Conservation (phyloP, 2,797 vertebrate genomes). For the Paguma larvata region DNA sequence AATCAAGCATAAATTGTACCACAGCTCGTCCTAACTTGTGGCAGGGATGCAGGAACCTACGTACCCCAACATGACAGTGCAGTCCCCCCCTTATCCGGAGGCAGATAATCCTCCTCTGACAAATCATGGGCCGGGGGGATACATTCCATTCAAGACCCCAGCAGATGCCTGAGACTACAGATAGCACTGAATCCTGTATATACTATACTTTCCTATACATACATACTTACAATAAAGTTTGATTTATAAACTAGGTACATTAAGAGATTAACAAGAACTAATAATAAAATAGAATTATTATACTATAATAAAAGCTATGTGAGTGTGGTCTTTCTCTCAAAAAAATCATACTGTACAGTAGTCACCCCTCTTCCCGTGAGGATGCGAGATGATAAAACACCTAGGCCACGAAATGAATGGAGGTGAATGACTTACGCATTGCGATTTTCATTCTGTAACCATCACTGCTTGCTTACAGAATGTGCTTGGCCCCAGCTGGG, state of each 20-base stretch:
- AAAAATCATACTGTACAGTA: neutral
- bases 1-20: neutral
- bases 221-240: neutral
- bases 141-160: neutral
- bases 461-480: neutral
- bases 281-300: neutral
- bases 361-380: neutral
- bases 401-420: rapidly evolving
- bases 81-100: neutral
- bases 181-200: neutral
- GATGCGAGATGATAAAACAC: neutral
- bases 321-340: neutral
- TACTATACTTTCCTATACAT: neutral
- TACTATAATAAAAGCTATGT: neutral
- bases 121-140: neutral
- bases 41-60: neutral
- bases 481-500: neutral
- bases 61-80: too few relatives aligned
- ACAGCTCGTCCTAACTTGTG: neutral
- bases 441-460: neutral
- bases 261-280: neutral
- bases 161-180: neutral
- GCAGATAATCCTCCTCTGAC: neutral
- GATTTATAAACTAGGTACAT: neutral
- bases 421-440: neutral